Evolutionary conservation across 2,113 vertebrate species (phyloP).

Genomic region (Cercopithecus mona): DNA sequence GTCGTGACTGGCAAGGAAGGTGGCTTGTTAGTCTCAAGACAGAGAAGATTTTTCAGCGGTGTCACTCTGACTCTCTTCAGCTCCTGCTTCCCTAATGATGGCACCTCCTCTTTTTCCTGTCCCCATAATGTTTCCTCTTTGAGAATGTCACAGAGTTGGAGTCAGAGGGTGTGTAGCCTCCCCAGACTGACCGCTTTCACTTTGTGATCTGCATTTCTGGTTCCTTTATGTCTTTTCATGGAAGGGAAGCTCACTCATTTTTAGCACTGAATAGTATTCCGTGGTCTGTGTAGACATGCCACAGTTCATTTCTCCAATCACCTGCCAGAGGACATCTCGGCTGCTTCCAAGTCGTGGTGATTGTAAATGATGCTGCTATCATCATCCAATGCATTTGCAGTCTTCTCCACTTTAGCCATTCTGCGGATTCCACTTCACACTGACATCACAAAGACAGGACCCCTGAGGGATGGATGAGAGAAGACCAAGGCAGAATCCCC

Average conservation of each 20-base stretch:
- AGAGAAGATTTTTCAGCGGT: no score
- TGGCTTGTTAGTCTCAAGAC: no score
- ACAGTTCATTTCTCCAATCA: not conserved
- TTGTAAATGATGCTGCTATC: fast-evolving
- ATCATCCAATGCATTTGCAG: fast-evolving
- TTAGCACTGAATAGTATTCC: not conserved
- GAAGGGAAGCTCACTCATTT: no score
- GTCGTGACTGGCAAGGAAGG: no score
- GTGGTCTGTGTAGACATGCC: not conserved
- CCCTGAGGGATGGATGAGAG: fast-evolving
- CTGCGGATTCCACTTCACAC: fast-evolving
- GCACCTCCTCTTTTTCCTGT: not conserved
- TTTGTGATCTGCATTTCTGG: no score
- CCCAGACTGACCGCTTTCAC: not conserved
- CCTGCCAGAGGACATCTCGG: not conserved
- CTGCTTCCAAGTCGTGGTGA: not conserved
- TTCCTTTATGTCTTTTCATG: not conserved
- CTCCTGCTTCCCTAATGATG: no score
- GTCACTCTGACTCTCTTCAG: no score
- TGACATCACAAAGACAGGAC: not conserved
- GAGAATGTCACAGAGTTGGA: no score
- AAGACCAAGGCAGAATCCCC: not conserved
- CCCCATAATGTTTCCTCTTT: no score
- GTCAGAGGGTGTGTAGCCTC: not conserved
- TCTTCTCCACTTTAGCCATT: not conserved